phyloP scores from a whole-genome alignment of 37 sponge, comb jelly and placozoan genomes.

The Ianthella basta region DNA sequence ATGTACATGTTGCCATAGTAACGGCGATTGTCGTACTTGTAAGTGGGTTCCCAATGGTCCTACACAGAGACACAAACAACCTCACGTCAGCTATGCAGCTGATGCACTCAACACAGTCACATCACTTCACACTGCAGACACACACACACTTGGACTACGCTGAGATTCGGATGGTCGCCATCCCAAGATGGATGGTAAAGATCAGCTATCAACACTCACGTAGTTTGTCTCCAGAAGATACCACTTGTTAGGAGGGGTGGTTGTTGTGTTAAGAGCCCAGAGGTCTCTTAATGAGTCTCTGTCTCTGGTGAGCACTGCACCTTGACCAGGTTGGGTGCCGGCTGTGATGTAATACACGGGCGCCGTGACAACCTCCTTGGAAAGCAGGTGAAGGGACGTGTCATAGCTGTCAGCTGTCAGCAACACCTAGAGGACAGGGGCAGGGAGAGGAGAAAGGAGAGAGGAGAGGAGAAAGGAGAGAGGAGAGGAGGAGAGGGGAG shows the following conservation, averaged over 20 bases:
- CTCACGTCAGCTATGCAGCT: too few relatives aligned
- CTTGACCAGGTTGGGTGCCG: constrained; percentile 47
- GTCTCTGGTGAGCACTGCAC: constrained; percentile 64
- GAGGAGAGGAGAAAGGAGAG: too few relatives aligned
- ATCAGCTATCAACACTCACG: too few relatives aligned
- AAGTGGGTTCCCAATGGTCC: constrained; percentile 62
- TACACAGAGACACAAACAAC: constrained; percentile 1
- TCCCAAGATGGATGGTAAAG: too few relatives aligned
- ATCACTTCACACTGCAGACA: too few relatives aligned
- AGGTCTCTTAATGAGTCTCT: constrained; percentile 37
- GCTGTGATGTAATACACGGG: constrained; percentile 74
- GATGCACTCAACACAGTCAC: too few relatives aligned
- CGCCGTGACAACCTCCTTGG: constrained; percentile 43
- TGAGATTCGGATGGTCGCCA: too few relatives aligned
- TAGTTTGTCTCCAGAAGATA: constrained; percentile 80
- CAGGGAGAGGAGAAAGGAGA: too few relatives aligned
- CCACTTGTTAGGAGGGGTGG: constrained; percentile 38
- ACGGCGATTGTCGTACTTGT: constrained; percentile 60
- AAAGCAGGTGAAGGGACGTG: constrained; percentile 36
- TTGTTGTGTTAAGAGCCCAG: constrained; percentile 25
- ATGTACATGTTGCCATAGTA: constrained; percentile 64
- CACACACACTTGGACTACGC: too few relatives aligned
- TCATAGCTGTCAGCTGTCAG: constrained; percentile 31
- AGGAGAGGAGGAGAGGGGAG: too few relatives aligned
- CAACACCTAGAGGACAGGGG: constrained; percentile 26